phyloP scores from a whole-genome alignment of 2,888 invertebrate species.

The Nematopogon swammerdamellus region DNA sequence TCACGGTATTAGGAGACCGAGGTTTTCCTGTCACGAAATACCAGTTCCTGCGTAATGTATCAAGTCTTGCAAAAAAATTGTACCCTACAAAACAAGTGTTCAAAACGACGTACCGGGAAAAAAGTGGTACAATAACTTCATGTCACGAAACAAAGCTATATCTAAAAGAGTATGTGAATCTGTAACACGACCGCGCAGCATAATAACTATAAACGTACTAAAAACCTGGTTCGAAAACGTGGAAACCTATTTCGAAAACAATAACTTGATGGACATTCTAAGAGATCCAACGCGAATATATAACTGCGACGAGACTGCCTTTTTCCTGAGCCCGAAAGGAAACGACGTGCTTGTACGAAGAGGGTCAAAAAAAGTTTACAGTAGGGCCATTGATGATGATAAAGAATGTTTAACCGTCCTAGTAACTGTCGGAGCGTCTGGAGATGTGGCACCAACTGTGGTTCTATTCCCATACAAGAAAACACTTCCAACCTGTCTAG shows the following conservation, averaged over 20 bases:
- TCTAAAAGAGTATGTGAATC: conserved; percentile 14
- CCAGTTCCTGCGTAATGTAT: conserved; percentile 15
- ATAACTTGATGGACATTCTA: conserved; percentile 14
- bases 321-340: conserved; percentile 19
- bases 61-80: too few relatives aligned
- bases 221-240: conserved; percentile 17
- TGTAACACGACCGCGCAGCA: conserved; percentile 13
- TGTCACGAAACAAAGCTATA: conserved; percentile 18
- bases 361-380: conserved; percentile 16
- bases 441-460: conserved; percentile 5
- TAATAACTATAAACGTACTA: conserved; percentile 15
- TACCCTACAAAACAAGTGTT: conserved; percentile 9
- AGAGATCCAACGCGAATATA: conserved; percentile 17
- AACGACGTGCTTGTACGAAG: conserved; percentile 17
- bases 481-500: conserved; percentile 6
- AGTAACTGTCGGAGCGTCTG: conserved; percentile 3
- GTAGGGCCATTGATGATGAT: conserved; percentile 11
- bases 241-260: conserved; percentile 13
- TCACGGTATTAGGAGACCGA: conserved; percentile 10
- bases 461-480: conserved; percentile 1
- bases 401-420: conserved; percentile 5
- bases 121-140: conserved; percentile 18
- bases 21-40: conserved; percentile 17
- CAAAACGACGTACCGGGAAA: conserved; percentile 17
- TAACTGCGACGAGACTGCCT: conserved; percentile 21